Evolutionary conservation across 2,113 vertebrate species (phyloP).

Genomic region (Apodemus speciosus): DNA sequence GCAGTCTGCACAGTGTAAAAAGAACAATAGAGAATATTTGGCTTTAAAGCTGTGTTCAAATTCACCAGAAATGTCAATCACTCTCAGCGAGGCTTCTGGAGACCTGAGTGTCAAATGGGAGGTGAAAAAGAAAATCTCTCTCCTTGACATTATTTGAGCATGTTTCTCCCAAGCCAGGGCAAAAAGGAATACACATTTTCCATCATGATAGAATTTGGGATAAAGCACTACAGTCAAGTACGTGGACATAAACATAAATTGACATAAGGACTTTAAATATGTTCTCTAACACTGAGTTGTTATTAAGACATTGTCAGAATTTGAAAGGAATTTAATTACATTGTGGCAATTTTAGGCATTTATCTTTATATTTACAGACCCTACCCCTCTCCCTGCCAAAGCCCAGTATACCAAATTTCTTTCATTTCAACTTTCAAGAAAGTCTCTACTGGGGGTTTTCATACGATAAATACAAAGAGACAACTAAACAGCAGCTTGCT

Average conservation of each 20-base stretch:
- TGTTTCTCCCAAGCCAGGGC: conserved; percentile 28
- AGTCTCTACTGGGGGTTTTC: not conserved
- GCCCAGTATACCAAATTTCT: conserved; percentile 33
- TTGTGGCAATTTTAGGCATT: conserved; percentile 59
- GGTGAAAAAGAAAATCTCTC: conserved; percentile 15
- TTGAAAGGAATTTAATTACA: conserved; percentile 66
- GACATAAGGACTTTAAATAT: conserved; percentile 57
- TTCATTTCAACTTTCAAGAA: conserved; percentile 44
- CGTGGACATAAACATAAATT: conserved; percentile 25
- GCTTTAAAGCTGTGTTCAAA: not conserved
- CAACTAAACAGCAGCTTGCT: conserved; percentile 41
- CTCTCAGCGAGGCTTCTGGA: not conserved
- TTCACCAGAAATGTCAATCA: not conserved
- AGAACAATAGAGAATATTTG: not conserved
- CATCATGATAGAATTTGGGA: not conserved
- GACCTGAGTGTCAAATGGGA: not conserved
- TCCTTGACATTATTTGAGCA: not conserved
- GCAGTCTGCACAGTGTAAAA: conserved; percentile 4
- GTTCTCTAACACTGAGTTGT: conserved; percentile 60
- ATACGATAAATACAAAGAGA: conserved; percentile 46
- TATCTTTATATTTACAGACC: conserved; percentile 43
- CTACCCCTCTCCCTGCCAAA: not conserved
- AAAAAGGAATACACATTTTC: conserved; percentile 33
- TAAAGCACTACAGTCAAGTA: not conserved
- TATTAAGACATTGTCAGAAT: conserved; percentile 60